Percentiles rank a stretch among this genome's conserved stretches.
These are phyloP conservation scores for Brachionus asplanchnoidis DNA, from an alignment of 1,140 invertebrate genomes.

Conservation along the genomic window DNA sequence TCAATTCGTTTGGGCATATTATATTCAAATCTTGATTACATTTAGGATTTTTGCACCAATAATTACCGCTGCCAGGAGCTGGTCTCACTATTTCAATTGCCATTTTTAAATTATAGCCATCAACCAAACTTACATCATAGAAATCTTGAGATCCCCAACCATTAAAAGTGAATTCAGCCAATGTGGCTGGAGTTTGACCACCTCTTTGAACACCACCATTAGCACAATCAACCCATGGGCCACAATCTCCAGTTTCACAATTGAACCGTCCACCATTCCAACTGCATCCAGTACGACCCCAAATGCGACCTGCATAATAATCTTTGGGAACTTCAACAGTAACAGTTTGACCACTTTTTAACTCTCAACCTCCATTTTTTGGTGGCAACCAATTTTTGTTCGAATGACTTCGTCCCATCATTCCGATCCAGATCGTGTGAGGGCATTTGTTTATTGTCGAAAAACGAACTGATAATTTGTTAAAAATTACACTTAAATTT, in stretches of 20 bases:
- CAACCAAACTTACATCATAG: constrained; percentile 15
- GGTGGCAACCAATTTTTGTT: neutral
- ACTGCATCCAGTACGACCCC: neutral
- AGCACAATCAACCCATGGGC: neutral
- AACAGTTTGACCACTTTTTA: neutral
- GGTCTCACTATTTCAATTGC: neutral
- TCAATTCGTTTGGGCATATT: constrained; percentile 1
- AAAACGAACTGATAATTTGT: neutral
- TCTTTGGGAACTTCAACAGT: neutral
- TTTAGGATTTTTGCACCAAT: constrained; percentile 7
- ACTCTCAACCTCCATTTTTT: neutral
- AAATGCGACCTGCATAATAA: neutral
- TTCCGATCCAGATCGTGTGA: neutral
- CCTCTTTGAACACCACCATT: constrained; percentile 5
- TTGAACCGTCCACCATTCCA: neutral
- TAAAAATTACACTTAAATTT: neutral
- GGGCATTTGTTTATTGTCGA: neutral
- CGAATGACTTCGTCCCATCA: neutral
- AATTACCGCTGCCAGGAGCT: neutral
- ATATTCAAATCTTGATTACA: neutral
- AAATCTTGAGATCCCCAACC: neutral
- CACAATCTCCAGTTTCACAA: constrained; percentile 5
- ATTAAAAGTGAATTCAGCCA: constrained; percentile 21
- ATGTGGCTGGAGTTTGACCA: constrained; percentile 27
- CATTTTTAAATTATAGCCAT: constrained; percentile 14